These are phyloP conservation scores for Drosophila meridionalis DNA, from an alignment of 2,888 invertebrate species.

Conservation along the genomic window DNA sequence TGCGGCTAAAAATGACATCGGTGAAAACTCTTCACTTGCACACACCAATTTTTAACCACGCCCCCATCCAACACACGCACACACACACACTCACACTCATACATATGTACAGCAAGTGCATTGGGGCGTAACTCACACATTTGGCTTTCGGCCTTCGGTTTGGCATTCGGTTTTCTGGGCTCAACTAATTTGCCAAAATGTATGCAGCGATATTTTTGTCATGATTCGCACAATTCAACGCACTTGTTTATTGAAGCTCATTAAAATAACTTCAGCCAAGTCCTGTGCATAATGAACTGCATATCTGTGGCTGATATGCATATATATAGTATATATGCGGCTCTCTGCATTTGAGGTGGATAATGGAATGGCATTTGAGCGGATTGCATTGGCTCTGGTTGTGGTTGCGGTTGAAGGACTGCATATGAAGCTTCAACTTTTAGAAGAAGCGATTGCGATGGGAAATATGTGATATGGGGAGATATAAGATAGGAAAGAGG, in stretches of 20 bases:
- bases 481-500: not conserved
- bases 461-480: not conserved
- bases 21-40: constrained; percentile 42
- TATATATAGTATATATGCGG: not conserved
- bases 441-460: not conserved
- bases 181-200: constrained; percentile 48
- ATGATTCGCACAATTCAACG: constrained; percentile 15
- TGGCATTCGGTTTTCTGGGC: constrained; percentile 30
- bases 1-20: constrained; percentile 40
- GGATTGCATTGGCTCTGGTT: constrained; percentile 9
- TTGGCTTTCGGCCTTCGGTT: constrained; percentile 25
- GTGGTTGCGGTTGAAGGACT: not conserved
- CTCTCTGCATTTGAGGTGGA: constrained; percentile 4
- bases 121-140: constrained; percentile 16
- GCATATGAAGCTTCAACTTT: not conserved
- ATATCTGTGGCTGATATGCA: constrained; percentile 1
- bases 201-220: constrained; percentile 25
- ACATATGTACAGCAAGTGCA: constrained; percentile 7
- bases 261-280: constrained; percentile 20
- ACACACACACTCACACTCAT: not conserved
- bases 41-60: constrained; percentile 12
- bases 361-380: constrained; percentile 7
- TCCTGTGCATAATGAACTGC: constrained; percentile 51
- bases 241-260: constrained; percentile 14
- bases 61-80: not conserved